Percentiles rank a stretch among this genome's conserved stretches.
Evolutionary conservation across 2,113 vertebrate species (phyloP).

Genomic region (Grallaria varia): DNA sequence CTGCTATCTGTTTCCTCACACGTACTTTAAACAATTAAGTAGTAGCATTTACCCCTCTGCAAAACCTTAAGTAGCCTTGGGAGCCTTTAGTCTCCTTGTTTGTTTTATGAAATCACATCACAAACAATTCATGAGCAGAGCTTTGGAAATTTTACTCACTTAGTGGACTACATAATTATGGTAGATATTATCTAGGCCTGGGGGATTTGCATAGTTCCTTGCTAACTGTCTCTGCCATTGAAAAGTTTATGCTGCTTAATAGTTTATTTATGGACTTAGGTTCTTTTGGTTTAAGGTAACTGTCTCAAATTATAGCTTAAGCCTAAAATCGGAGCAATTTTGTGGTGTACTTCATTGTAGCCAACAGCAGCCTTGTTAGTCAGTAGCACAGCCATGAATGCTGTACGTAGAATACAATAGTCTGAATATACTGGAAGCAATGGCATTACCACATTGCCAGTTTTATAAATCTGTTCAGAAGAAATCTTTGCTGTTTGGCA

Average conservation of each 20-base stretch:
- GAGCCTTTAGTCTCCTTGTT: not conserved
- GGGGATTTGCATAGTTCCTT: not conserved
- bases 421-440: not conserved
- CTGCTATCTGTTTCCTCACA: not conserved
- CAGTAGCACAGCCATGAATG: not conserved
- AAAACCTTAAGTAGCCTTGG: slow-evolving; percentile 14
- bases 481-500: not conserved
- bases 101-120: slow-evolving; percentile 29
- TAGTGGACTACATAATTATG: not conserved
- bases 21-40: not conserved
- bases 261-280: not conserved
- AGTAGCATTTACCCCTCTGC: not conserved
- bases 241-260: not conserved
- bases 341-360: not conserved
- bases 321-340: not conserved
- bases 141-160: not conserved
- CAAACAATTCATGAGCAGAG: slow-evolving; percentile 25
- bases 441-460: not conserved
- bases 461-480: not conserved
- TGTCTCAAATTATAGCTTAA: not conserved
- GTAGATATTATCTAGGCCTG: not conserved
- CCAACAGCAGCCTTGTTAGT: not conserved
- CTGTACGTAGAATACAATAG: not conserved
- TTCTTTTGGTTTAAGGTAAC: not conserved
- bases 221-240: not conserved